Conservation (phyloP, 2,797 vertebrate species). For the Dryobates pubescens region DNA sequence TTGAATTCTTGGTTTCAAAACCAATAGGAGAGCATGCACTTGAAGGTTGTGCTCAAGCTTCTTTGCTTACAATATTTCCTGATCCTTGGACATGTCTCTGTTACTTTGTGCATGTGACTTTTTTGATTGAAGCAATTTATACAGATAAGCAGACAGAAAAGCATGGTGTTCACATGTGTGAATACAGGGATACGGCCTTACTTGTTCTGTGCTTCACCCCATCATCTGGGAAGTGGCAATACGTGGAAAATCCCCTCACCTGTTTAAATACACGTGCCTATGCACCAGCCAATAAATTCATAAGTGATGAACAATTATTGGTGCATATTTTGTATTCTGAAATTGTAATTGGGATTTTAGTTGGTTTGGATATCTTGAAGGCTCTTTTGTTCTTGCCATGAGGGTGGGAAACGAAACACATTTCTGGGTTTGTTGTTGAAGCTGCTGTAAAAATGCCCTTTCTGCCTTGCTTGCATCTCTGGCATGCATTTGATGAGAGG, state of each 20-base stretch:
- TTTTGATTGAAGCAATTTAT: background rate
- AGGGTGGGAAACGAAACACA: accelerated
- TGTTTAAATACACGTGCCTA: background rate
- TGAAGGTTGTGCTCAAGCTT: background rate
- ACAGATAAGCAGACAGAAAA: background rate
- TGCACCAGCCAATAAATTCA: background rate
- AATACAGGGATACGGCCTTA: background rate
- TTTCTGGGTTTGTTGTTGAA: background rate
- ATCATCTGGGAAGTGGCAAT: background rate
- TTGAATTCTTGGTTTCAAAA: background rate
- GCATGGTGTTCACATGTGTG: accelerated
- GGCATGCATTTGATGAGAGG: background rate
- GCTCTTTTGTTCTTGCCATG: background rate
- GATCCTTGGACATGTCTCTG: background rate
- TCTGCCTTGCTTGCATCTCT: background rate
- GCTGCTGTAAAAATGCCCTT: background rate
- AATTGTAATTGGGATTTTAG: background rate
- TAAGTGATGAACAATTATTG: background rate
- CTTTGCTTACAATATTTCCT: background rate
- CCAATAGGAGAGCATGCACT: background rate
- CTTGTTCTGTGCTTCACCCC: background rate
- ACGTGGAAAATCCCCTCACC: background rate
- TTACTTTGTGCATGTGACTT: background rate
- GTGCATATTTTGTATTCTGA: background rate
- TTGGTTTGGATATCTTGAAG: background rate